Evolutionary conservation across 2,888 invertebrate species (phyloP).

Genomic region (Baronia brevicornis): DNA sequence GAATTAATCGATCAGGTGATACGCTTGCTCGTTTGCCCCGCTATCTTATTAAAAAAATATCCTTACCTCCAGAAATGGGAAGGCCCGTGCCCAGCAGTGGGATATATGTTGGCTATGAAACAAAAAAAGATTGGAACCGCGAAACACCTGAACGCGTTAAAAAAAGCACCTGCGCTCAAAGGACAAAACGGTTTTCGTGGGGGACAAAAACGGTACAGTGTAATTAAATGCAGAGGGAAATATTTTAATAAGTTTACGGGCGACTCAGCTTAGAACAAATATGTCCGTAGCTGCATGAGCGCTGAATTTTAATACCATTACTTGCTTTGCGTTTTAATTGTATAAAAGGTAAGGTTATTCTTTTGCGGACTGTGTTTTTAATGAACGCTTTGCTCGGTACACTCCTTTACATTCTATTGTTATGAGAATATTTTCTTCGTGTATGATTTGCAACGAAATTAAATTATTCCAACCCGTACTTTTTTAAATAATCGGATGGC

Average conservation of each 20-base stretch:
- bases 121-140: constrained; percentile 27
- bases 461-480: constrained; percentile 21
- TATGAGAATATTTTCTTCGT: no score
- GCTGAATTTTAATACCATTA: constrained; percentile 74
- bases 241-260: constrained; percentile 73
- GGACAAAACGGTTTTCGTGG: constrained; percentile 24
- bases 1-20: no score
- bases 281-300: constrained; percentile 55
- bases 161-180: constrained; percentile 54
- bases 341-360: constrained; percentile 57
- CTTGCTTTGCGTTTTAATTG: constrained; percentile 65
- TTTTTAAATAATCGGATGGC: no score
- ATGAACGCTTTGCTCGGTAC: neutral
- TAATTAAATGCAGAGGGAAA: constrained; percentile 71
- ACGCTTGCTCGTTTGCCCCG: no score
- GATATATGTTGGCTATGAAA: no score
- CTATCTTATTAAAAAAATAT: no score
- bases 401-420: no score
- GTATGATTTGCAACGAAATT: no score
- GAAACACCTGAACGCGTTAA: constrained; percentile 25
- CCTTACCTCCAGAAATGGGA: no score
- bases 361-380: constrained; percentile 27
- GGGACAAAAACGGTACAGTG: constrained; percentile 61
- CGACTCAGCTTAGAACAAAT: constrained; percentile 62
- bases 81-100: no score